Evolutionary conservation across 2,113 vertebrate genomes (phyloP).

Genomic region (Gila orcuttii): DNA sequence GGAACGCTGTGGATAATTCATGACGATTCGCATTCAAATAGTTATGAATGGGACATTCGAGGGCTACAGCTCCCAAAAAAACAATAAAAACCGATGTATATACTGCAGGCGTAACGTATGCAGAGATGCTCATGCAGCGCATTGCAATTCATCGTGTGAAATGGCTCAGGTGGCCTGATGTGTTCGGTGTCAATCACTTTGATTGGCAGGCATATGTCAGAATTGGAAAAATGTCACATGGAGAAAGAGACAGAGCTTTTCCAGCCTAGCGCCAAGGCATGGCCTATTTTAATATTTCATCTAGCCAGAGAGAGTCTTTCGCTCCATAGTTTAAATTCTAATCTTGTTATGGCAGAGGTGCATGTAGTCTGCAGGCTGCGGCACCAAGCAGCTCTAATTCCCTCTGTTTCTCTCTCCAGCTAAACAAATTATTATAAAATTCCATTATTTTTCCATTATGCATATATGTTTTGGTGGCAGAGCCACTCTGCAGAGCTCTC

Average conservation of each 20-base stretch:
- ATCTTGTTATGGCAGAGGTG: constrained; percentile 79
- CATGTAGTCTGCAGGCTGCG: constrained; percentile 72
- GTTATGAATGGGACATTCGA: constrained; percentile 58
- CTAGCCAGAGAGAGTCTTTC: constrained; percentile 55
- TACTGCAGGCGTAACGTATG: neutral
- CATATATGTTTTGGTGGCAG: constrained; percentile 75
- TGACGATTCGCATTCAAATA: constrained; percentile 73
- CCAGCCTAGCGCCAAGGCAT: constrained; percentile 57
- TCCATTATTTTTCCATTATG: constrained; percentile 81
- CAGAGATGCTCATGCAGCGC: constrained; percentile 27
- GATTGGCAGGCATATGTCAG: constrained; percentile 80
- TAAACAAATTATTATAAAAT: constrained; percentile 80
- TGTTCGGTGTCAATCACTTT: constrained; percentile 78
- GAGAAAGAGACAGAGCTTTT: constrained; percentile 56
- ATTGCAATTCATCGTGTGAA: constrained; percentile 59
- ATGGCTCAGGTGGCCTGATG: constrained; percentile 59
- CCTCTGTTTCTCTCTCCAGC: constrained; percentile 65
- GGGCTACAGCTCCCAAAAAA: neutral
- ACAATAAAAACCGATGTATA: neutral
- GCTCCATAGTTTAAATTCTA: constrained; percentile 76
- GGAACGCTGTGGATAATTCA: constrained; percentile 71
- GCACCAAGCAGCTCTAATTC: constrained; percentile 63
- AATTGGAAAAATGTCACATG: constrained; percentile 69
- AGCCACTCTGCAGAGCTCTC: constrained; percentile 50
- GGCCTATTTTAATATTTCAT: constrained; percentile 78